phyloP scores from a whole-genome alignment of 2,888 invertebrate species.

The Spodoptera picta region DNA sequence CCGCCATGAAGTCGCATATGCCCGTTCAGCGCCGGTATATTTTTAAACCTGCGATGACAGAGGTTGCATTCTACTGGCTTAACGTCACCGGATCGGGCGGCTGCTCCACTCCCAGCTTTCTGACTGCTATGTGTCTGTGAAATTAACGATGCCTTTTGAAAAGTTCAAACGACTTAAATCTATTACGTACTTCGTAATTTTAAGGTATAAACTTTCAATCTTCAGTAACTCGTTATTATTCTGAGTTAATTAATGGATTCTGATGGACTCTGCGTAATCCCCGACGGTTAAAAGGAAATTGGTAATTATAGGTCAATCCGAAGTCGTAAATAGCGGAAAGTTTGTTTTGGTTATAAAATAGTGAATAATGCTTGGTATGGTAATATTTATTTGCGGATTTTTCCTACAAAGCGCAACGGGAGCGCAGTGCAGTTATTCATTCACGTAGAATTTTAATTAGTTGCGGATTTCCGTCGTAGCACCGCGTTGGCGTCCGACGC shows the following conservation, averaged over 20 bases:
- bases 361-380: constrained; percentile 26
- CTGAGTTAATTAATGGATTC: constrained; percentile 85
- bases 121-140: constrained; percentile 80
- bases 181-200: constrained; percentile 85
- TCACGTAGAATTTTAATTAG: constrained; percentile 85
- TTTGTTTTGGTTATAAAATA: constrained; percentile 19
- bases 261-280: constrained; percentile 80
- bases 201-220: constrained; percentile 82
- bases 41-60: constrained; percentile 98
- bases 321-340: constrained; percentile 59
- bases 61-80: constrained; percentile 98
- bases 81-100: constrained; percentile 88
- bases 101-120: constrained; percentile 67
- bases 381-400: constrained; percentile 59
- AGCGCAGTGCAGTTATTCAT: constrained; percentile 81
- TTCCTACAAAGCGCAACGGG: constrained; percentile 58
- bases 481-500: constrained; percentile 63
- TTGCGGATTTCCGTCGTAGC: constrained; percentile 78
- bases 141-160: constrained; percentile 79
- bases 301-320: constrained; percentile 75
- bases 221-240: constrained; percentile 83
- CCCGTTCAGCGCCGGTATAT: constrained; percentile 98
- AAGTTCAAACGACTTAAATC: constrained; percentile 84
- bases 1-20: constrained; percentile 99
- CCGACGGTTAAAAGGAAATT: constrained; percentile 72